Evolutionary conservation across 2,888 invertebrate genomes (phyloP).

Genomic region (Subacronicta megacephala): DNA sequence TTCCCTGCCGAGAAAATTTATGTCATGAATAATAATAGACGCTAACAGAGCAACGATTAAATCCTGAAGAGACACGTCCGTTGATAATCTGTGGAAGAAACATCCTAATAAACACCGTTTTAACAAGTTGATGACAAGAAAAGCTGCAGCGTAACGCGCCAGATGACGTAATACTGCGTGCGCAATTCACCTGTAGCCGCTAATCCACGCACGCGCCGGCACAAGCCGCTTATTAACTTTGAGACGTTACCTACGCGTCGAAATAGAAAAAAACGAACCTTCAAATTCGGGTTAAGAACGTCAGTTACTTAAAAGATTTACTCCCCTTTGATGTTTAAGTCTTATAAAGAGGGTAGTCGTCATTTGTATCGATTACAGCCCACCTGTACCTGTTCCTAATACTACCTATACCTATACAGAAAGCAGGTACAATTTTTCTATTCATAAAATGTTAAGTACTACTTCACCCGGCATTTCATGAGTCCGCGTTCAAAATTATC

Average conservation of each 20-base stretch:
- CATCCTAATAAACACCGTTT: conserved; percentile 80
- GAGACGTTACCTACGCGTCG: conserved; percentile 21
- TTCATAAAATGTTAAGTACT: conserved; percentile 51
- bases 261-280: conserved; percentile 20
- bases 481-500: conserved; percentile 28
- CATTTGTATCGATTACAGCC: conserved; percentile 34
- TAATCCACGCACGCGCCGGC: conserved; percentile 48
- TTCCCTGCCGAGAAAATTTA: conserved; percentile 86
- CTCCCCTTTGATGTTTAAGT: conserved; percentile 35
- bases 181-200: conserved; percentile 33
- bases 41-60: conserved; percentile 83
- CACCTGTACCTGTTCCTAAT: conserved; percentile 14
- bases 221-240: conserved; percentile 42
- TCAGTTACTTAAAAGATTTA: conserved; percentile 25
- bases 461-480: conserved; percentile 37
- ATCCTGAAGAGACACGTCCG: conserved; percentile 83
- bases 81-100: conserved; percentile 80
- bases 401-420: no score
- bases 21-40: conserved; percentile 88
- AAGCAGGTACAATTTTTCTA: no score
- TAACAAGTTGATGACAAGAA: conserved; percentile 77
- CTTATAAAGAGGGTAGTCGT: conserved; percentile 16
- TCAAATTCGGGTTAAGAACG: conserved; percentile 23
- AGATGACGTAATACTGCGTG: conserved; percentile 17
- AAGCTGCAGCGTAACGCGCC: conserved; percentile 49